Evolutionary conservation across 2,888 invertebrate species (phyloP).

Genomic region (Hanleya hanleyi): DNA sequence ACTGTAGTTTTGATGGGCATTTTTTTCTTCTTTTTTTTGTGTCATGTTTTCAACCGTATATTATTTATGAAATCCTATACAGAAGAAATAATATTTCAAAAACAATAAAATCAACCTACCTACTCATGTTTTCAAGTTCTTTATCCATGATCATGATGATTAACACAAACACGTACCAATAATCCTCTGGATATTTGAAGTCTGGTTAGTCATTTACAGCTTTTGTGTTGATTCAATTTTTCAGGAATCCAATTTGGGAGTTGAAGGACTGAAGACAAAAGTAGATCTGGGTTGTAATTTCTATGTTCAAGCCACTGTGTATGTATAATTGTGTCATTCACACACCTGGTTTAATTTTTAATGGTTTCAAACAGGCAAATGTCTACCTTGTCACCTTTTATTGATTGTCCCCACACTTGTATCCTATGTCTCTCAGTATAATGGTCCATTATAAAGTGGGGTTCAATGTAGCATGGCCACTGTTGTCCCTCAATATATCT

Average conservation of each 20-base stretch:
- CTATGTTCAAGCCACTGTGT: constrained; percentile 85
- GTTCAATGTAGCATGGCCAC: too few species aligned
- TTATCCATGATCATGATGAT: too few species aligned
- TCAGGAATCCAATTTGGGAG: constrained; percentile 76
- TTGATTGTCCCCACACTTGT: background rate
- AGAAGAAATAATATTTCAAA: too few species aligned
- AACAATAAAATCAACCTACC: too few species aligned
- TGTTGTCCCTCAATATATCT: too few species aligned
- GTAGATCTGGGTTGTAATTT: constrained; percentile 90
- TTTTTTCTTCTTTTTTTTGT: too few species aligned
- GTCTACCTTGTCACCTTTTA: background rate
- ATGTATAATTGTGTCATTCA: constrained; percentile 51
- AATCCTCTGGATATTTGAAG: too few species aligned
- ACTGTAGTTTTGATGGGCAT: too few species aligned
- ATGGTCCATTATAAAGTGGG: background rate
- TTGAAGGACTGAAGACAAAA: constrained; percentile 80
- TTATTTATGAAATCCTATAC: too few species aligned
- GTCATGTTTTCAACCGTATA: too few species aligned
- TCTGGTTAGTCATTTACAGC: background rate
- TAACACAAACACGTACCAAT: too few species aligned
- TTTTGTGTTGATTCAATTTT: constrained; percentile 22
- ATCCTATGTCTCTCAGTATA: background rate
- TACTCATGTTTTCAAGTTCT: too few species aligned
- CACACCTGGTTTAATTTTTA: background rate
- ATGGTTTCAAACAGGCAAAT: background rate